These are phyloP conservation scores for Rhodeus uyekii DNA, from an alignment of 2,797 vertebrate genomes.

Conservation along the genomic window DNA sequence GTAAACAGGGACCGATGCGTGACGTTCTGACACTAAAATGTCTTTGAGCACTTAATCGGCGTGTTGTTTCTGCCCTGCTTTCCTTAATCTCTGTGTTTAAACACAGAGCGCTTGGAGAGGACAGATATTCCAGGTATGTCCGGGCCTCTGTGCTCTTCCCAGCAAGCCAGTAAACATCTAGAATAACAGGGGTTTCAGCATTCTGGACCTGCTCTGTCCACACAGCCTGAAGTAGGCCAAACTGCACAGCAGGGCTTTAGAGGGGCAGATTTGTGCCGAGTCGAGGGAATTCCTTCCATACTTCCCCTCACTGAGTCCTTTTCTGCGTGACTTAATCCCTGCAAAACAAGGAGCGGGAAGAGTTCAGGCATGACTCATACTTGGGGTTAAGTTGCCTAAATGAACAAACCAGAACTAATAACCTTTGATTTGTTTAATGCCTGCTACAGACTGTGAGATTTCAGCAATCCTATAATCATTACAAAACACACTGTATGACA, in stretches of 20 bases:
- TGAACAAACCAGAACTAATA: background rate
- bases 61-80: conserved; percentile 69
- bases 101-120: conserved; percentile 66
- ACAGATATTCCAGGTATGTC: conserved; percentile 78
- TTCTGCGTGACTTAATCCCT: conserved; percentile 69
- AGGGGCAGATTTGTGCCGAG: conserved; percentile 67
- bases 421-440: background rate
- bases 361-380: background rate
- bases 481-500: too few relatives aligned
- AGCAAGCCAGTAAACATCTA: conserved; percentile 64
- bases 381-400: background rate
- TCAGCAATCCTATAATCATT: too few relatives aligned
- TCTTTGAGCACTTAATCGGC: conserved; percentile 43
- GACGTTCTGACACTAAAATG: conserved; percentile 14
- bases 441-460: too few relatives aligned
- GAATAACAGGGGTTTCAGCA: conserved; percentile 72
- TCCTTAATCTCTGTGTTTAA: conserved; percentile 68
- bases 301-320: conserved; percentile 67
- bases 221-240: conserved; percentile 68
- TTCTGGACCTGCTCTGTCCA: conserved; percentile 63
- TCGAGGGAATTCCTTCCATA: conserved; percentile 74
- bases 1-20: conserved; percentile 12
- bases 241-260: conserved; percentile 74
- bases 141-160: conserved; percentile 62
- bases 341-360: conserved; percentile 69